Conservation (phyloP, 2,888 invertebrate genomes). For the Lacanobia oleracea region DNA sequence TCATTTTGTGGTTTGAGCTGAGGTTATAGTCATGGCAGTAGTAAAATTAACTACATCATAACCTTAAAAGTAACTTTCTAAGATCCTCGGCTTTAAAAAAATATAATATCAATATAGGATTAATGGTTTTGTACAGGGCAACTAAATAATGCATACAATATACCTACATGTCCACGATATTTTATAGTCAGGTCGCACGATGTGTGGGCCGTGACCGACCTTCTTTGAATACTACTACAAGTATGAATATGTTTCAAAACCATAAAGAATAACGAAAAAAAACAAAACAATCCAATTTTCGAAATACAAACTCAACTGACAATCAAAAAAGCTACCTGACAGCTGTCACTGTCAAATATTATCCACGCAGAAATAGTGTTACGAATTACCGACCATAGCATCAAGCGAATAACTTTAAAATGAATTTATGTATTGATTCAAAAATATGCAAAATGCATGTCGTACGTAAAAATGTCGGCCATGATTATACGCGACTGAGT, state of each 20-base stretch:
- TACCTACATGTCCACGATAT: no score
- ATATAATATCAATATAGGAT: no score
- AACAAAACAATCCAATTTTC: not conserved
- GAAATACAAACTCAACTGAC: not conserved
- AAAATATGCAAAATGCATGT: slow-evolving; percentile 30
- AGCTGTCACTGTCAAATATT: slow-evolving; percentile 18
- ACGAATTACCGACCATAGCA: not conserved
- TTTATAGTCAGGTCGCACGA: no score
- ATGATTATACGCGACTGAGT: not conserved
- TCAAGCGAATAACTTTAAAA: not conserved
- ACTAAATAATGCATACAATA: no score
- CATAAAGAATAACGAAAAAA: not conserved
- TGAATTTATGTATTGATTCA: slow-evolving; percentile 2
- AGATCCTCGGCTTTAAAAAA: no score
- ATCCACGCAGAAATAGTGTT: slow-evolving; percentile 6
- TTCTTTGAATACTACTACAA: no score
- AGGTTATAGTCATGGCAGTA: no score
- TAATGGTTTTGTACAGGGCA: no score
- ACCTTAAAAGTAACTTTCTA: no score
- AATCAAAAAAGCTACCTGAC: not conserved
- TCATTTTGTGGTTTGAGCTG: no score
- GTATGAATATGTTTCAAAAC: not conserved
- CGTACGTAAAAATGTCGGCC: slow-evolving; percentile 1
- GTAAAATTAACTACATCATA: no score
- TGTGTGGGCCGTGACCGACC: no score